Percentiles rank a stretch among this genome's conserved stretches.
These are phyloP conservation scores for Eupithecia dodoneata DNA, from an alignment of 2,888 invertebrate genomes.

Conservation along the genomic window DNA sequence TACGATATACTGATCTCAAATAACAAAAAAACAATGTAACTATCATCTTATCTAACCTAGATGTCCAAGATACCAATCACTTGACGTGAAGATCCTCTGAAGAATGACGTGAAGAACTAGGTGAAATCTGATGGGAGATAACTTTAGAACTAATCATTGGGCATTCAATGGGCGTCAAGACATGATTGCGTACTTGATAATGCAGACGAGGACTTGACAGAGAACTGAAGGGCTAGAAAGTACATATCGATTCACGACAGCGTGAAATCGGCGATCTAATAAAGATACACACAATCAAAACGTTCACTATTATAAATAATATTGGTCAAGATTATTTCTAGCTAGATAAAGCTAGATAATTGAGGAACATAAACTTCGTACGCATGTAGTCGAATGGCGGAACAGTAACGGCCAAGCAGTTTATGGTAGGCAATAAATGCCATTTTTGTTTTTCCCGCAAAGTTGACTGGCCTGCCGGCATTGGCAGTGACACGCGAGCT, in stretches of 20 bases:
- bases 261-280: not conserved
- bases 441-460: conserved; percentile 12
- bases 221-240: conserved; percentile 5
- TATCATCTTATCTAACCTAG: conserved; percentile 61
- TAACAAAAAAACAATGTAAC: conserved; percentile 73
- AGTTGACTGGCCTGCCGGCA: conserved; percentile 28
- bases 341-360: not conserved
- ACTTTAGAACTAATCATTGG: conserved; percentile 49
- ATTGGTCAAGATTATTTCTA: not conserved
- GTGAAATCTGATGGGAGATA: conserved; percentile 54
- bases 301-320: not conserved
- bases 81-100: conserved; percentile 76
- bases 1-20: conserved; percentile 41
- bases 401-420: conserved; percentile 10
- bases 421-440: conserved; percentile 6
- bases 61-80: conserved; percentile 74
- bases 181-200: conserved; percentile 38
- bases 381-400: conserved; percentile 4
- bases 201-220: conserved; percentile 34
- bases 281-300: not conserved
- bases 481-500: conserved; percentile 32
- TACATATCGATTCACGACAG: not conserved
- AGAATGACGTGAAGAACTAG: conserved; percentile 47
- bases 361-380: conserved; percentile 11
- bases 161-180: conserved; percentile 49